Evolutionary conservation across 2,113 vertebrate genomes (phyloP).

Genomic region (Etheostoma cragini): DNA sequence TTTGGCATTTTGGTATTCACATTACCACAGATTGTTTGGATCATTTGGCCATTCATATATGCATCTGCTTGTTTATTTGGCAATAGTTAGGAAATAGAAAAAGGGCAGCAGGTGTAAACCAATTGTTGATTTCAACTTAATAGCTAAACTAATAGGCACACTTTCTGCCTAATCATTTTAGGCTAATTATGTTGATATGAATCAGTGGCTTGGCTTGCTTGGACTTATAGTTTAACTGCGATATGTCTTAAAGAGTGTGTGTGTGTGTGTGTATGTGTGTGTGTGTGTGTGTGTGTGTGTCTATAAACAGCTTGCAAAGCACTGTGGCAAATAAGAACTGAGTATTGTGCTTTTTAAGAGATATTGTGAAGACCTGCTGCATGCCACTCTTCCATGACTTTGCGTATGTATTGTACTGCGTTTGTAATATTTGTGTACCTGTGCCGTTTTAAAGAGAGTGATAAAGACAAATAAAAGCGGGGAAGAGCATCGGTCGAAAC

Average conservation of each 20-base stretch:
- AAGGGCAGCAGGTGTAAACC: slow-evolving; percentile 2
- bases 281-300: slow-evolving; percentile 2
- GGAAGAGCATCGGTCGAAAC: slow-evolving; percentile 1
- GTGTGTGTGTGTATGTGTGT: neutral
- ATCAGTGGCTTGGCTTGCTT: slow-evolving; percentile 29
- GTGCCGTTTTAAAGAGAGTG: too few species aligned
- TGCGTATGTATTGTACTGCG: too few species aligned
- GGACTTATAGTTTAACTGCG: slow-evolving; percentile 31
- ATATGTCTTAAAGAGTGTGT: slow-evolving; percentile 15
- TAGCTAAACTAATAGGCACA: slow-evolving; percentile 7
- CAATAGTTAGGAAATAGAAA: neutral
- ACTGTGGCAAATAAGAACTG: too few species aligned
- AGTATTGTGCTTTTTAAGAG: too few species aligned
- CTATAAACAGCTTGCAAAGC: too few species aligned
- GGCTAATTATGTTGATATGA: slow-evolving; percentile 31
- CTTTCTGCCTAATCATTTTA: slow-evolving; percentile 14
- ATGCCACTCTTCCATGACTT: too few species aligned
- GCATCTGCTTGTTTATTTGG: slow-evolving; percentile 14
- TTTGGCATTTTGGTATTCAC: slow-evolving; percentile 3
- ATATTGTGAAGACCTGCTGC: too few species aligned
- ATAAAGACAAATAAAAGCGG: too few species aligned
- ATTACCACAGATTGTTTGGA: slow-evolving; percentile 6
- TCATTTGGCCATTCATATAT: neutral
- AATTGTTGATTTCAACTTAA: slow-evolving; percentile 16
- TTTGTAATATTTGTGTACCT: too few species aligned